These are phyloP conservation scores for Cheilosia variabilis DNA, from an alignment of 2,888 invertebrate species.

Conservation along the genomic window DNA sequence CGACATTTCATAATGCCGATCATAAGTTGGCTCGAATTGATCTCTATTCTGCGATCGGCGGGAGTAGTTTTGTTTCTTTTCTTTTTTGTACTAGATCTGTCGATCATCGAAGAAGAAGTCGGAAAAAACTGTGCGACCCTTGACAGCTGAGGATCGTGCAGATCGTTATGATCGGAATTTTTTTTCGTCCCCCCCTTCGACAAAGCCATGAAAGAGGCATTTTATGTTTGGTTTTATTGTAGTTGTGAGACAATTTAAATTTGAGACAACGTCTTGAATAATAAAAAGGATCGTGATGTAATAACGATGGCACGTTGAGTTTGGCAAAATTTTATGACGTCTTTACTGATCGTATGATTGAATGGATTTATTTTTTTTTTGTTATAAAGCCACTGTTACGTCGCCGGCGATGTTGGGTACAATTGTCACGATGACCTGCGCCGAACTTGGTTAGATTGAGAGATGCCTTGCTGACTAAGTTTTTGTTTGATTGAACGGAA, in stretches of 20 bases:
- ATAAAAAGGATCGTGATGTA: constrained; percentile 49
- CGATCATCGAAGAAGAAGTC: neutral
- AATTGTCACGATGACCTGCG: constrained; percentile 20
- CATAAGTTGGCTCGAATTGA: constrained; percentile 12
- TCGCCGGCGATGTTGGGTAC: constrained; percentile 27
- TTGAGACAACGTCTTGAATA: constrained; percentile 47
- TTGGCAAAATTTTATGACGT: constrained; percentile 65
- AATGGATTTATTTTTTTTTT: constrained; percentile 23
- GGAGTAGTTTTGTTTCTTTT: neutral
- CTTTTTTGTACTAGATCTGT: neutral
- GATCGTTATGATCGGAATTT: constrained; percentile 5
- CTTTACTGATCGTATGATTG: constrained; percentile 21
- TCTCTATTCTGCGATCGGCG: constrained; percentile 26
- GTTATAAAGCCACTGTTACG: constrained; percentile 10
- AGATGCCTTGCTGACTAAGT: neutral
- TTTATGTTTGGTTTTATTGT: constrained; percentile 5
- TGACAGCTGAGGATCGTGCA: constrained; percentile 40
- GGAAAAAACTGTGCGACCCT: constrained; percentile 10
- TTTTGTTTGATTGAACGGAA: too few species aligned
- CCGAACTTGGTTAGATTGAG: neutral
- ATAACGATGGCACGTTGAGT: constrained; percentile 41
- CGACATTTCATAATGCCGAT: constrained; percentile 49
- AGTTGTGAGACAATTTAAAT: constrained; percentile 63
- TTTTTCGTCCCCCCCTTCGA: constrained; percentile 35
- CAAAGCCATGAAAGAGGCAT: neutral